These are phyloP conservation scores for Falco concolor DNA, from an alignment of 2,797 vertebrate species.

Conservation along the genomic window DNA sequence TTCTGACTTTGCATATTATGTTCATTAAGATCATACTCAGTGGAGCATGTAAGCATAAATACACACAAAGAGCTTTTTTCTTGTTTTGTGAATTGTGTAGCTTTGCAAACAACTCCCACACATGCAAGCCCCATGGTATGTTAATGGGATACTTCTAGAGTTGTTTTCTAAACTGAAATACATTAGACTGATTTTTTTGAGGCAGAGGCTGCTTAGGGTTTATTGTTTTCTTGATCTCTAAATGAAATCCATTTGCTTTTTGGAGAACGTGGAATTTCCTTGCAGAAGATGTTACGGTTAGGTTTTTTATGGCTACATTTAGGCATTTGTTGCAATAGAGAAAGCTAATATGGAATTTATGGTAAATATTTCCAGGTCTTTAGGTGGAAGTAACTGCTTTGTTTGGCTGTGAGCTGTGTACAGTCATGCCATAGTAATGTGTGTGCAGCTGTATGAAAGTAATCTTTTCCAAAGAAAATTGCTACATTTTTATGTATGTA, in stretches of 20 bases:
- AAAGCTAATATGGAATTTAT: background rate
- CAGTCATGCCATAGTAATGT: background rate
- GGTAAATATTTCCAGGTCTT: conserved; percentile 13
- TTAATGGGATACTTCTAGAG: background rate
- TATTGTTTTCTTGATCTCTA: background rate
- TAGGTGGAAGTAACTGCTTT: background rate
- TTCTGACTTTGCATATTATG: conserved; percentile 24
- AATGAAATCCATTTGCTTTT: background rate
- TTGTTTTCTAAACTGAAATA: conserved; percentile 6
- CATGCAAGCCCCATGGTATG: background rate
- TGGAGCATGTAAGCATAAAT: conserved; percentile 37
- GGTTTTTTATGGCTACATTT: background rate
- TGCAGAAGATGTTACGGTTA: background rate
- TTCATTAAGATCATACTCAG: conserved; percentile 30
- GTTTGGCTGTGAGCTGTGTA: background rate
- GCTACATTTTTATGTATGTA: background rate
- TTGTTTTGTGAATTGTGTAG: conserved; percentile 20
- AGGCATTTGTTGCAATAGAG: background rate
- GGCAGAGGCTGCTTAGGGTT: background rate
- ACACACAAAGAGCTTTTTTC: background rate
- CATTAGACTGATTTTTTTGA: background rate
- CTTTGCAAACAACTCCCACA: conserved; percentile 34
- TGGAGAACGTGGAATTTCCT: background rate
- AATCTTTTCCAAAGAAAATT: background rate
- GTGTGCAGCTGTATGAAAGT: background rate